These are phyloP conservation scores for Lasioglossum calceatum DNA, from an alignment of 2,888 invertebrate species.

Conservation along the genomic window DNA sequence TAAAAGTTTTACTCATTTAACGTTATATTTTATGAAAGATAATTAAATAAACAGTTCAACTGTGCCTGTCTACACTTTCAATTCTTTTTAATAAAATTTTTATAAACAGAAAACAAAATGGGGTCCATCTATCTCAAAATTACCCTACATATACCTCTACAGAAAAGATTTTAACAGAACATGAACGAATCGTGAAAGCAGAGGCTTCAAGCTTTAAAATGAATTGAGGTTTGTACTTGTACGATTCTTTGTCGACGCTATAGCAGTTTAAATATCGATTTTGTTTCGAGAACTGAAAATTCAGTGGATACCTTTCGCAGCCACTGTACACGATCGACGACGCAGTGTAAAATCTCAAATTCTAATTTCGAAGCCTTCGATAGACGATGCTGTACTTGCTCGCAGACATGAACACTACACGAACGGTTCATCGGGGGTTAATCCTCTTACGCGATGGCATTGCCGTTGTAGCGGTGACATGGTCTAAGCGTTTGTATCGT, in stretches of 20 bases:
- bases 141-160: background rate
- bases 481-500: constrained; percentile 41
- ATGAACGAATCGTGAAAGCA: background rate
- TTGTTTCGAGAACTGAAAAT: background rate
- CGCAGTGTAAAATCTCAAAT: background rate
- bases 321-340: background rate
- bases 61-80: no score
- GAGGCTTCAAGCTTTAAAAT: background rate
- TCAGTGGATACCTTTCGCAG: background rate
- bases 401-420: constrained; percentile 21
- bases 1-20: no score
- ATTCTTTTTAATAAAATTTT: no score
- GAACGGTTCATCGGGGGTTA: constrained; percentile 41
- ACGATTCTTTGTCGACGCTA: background rate
- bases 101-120: no score
- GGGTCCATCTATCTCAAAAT: no score
- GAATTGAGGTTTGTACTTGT: background rate
- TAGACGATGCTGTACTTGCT: constrained; percentile 32
- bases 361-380: constrained; percentile 30
- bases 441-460: constrained; percentile 50
- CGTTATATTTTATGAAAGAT: no score
- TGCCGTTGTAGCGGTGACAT: constrained; percentile 33
- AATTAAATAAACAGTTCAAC: no score
- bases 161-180: background rate
- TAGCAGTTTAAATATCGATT: background rate